Conservation (phyloP, 2,888 invertebrate species). For the Fissipunctia ypsillon region DNA sequence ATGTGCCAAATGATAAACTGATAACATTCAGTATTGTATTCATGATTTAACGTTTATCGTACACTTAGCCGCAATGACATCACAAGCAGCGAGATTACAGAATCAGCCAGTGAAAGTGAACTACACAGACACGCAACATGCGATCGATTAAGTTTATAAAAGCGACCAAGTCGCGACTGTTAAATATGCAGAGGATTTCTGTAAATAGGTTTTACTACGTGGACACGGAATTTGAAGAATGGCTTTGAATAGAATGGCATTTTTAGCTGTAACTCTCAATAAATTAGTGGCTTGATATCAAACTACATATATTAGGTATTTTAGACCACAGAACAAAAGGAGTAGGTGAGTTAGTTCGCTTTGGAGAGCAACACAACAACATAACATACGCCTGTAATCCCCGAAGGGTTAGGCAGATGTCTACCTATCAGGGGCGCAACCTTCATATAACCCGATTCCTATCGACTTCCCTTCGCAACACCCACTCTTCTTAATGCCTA, state of each 20-base stretch:
- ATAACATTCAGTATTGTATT: conserved; percentile 36
- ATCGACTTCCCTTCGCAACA: too few species aligned
- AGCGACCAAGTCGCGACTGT: conserved; percentile 35
- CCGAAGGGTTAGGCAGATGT: too few species aligned
- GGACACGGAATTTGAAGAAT: conserved; percentile 30
- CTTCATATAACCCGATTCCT: too few species aligned
- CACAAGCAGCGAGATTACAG: conserved; percentile 56
- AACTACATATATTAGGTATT: neutral
- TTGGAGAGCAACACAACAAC: too few species aligned
- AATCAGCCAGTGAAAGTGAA: conserved; percentile 60
- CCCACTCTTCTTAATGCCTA: too few species aligned
- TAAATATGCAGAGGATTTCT: conserved; percentile 48
- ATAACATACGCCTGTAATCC: too few species aligned
- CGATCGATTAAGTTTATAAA: conserved; percentile 55
- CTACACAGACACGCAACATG: conserved; percentile 49
- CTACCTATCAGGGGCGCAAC: too few species aligned
- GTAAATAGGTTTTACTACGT: conserved; percentile 39
- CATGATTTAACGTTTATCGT: conserved; percentile 37
- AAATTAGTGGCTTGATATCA: conserved; percentile 1
- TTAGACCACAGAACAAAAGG: neutral
- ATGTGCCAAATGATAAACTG: conserved; percentile 27
- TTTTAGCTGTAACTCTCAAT: conserved; percentile 1
- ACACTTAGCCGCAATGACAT: conserved; percentile 49
- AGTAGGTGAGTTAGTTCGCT: neutral
- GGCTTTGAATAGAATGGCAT: conserved; percentile 13